phyloP scores from a whole-genome alignment of 2,797 vertebrate genomes.

The Periparus ater region DNA sequence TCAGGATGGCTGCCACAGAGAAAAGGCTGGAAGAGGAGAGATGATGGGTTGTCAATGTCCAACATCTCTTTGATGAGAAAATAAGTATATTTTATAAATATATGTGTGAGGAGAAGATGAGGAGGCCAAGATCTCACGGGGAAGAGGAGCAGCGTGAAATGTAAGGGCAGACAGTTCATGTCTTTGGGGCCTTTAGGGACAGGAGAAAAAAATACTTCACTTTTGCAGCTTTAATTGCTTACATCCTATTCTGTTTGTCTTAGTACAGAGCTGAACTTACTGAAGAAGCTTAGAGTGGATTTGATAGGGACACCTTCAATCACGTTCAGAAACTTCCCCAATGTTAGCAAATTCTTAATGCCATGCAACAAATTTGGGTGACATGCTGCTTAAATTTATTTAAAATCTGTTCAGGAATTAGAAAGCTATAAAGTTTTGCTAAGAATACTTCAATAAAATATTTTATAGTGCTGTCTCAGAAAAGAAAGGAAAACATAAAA shows the following conservation, averaged over 20 bases:
- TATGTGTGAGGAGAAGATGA: neutral
- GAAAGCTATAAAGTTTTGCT: neutral
- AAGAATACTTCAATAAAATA: neutral
- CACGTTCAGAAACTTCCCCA: neutral
- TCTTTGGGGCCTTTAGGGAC: neutral
- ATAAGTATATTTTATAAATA: neutral
- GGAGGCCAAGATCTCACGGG: neutral
- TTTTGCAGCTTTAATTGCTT: neutral
- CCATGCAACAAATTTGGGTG: neutral
- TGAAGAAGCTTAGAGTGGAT: neutral
- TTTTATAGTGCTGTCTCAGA: neutral
- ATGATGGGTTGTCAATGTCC: neutral
- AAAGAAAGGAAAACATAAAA: slow-evolving; percentile 15
- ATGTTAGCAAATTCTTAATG: neutral
- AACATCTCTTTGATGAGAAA: neutral
- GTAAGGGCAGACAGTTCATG: neutral
- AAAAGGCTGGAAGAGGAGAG: neutral
- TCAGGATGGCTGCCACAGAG: neutral
- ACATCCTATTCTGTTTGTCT: neutral
- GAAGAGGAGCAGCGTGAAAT: neutral
- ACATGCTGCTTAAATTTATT: neutral
- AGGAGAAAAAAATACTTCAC: neutral
- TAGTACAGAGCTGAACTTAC: neutral
- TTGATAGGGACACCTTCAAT: neutral
- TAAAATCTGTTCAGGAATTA: neutral